Conservation (phyloP, 2,797 vertebrate species). For the Sitta carolinensis region DNA sequence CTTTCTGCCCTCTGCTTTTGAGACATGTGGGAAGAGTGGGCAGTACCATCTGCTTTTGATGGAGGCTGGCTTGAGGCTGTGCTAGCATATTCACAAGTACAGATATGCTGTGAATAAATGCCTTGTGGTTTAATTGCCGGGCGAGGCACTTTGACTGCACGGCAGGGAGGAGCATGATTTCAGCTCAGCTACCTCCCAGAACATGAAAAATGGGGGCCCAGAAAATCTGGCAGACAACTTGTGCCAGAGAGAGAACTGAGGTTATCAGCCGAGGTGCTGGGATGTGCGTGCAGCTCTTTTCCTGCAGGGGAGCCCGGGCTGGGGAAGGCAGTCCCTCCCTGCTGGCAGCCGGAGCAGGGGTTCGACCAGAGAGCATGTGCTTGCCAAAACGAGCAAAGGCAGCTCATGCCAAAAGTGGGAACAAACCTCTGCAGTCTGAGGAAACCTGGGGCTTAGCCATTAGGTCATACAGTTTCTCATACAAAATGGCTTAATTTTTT, state of each 20-base stretch:
- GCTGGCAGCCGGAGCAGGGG: background rate
- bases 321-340: background rate
- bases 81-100: constrained; percentile 47
- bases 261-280: background rate
- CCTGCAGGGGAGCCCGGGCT: background rate
- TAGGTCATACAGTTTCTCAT: constrained; percentile 29
- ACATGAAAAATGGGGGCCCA: constrained; percentile 8
- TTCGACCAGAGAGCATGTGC: rapidly evolving
- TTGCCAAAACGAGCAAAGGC: background rate
- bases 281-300: background rate
- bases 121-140: constrained; percentile 15
- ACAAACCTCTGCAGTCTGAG: constrained; percentile 24
- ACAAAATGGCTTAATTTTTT: constrained; percentile 3
- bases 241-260: constrained; percentile 2
- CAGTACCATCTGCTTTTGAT: constrained; percentile 65
- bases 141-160: background rate
- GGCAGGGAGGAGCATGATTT: background rate
- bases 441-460: constrained; percentile 25
- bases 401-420: constrained; percentile 6
- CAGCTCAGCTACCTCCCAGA: constrained; percentile 16
- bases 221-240: background rate
- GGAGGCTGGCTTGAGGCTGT: constrained; percentile 36
- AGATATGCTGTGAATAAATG: constrained; percentile 42
- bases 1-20: constrained; percentile 53
- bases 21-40: constrained; percentile 61